Conservation (phyloP, 2,113 vertebrate species). For the Melospiza georgiana region DNA sequence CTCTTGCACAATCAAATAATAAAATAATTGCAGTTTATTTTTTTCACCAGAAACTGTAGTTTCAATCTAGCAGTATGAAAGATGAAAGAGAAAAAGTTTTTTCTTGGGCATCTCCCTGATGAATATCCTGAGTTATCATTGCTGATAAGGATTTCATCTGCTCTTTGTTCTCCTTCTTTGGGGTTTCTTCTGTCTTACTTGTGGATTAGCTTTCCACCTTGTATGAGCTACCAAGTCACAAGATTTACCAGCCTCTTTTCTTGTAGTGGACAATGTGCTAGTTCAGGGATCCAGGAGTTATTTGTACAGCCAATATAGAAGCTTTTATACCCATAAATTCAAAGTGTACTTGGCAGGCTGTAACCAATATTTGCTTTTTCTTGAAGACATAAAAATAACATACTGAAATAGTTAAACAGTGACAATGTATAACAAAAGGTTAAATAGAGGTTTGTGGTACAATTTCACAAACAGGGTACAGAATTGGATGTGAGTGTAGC, state of each 20-base stretch:
- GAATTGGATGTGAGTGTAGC: neutral
- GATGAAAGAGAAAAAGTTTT: neutral
- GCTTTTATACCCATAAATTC: neutral
- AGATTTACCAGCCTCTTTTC: neutral
- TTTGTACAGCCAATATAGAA: neutral
- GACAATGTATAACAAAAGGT: neutral
- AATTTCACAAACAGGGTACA: neutral
- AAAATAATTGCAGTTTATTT: neutral
- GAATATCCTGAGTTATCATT: neutral
- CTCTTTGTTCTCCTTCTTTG: neutral
- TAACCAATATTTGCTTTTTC: neutral
- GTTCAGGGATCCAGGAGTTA: neutral
- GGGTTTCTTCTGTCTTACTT: neutral
- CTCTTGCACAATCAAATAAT: neutral
- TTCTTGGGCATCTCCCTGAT: neutral
- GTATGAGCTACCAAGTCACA: neutral
- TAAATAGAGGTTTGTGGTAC: neutral
- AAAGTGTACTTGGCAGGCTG: neutral
- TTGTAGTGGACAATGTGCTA: neutral
- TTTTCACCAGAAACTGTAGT: neutral
- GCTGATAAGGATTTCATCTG: neutral
- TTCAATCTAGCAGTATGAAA: neutral
- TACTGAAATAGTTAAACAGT: neutral
- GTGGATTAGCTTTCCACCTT: neutral
- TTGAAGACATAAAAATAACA: neutral